phyloP scores from a whole-genome alignment of 2,797 vertebrate species.

The Peromyscus melanophrys region DNA sequence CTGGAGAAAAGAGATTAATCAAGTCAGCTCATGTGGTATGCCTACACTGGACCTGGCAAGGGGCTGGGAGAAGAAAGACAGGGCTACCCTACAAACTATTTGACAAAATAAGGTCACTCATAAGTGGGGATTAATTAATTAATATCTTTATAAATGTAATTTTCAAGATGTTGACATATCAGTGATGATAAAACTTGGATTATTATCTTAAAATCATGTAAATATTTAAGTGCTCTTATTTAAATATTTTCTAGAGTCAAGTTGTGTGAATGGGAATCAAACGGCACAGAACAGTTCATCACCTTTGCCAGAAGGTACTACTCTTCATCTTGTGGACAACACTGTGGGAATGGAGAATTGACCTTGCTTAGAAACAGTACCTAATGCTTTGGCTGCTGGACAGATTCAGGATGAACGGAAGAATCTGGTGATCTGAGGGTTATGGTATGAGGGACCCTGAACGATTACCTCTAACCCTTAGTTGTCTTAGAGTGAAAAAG shows the following conservation, averaged over 20 bases:
- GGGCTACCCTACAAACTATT: background rate
- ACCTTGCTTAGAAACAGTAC: background rate
- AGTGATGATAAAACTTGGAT: background rate
- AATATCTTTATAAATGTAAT: background rate
- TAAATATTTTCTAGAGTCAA: conserved; percentile 62
- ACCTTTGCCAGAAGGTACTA: background rate
- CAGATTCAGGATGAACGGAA: background rate
- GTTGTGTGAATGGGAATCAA: background rate
- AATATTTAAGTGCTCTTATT: background rate
- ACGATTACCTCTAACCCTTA: background rate
- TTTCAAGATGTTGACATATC: background rate
- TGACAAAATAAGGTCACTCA: background rate
- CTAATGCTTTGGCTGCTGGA: background rate
- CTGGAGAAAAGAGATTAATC: background rate
- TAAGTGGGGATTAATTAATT: background rate
- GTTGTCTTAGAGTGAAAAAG: background rate
- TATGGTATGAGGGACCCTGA: background rate
- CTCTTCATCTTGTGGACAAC: background rate
- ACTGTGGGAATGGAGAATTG: background rate
- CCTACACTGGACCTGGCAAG: background rate
- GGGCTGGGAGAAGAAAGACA: background rate
- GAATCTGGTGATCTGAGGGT: background rate
- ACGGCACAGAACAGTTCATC: fast-evolving
- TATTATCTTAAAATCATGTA: background rate
- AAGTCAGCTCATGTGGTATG: background rate